phyloP scores from a whole-genome alignment of 2,797 vertebrate genomes.

The Aeoliscus strigatus region DNA sequence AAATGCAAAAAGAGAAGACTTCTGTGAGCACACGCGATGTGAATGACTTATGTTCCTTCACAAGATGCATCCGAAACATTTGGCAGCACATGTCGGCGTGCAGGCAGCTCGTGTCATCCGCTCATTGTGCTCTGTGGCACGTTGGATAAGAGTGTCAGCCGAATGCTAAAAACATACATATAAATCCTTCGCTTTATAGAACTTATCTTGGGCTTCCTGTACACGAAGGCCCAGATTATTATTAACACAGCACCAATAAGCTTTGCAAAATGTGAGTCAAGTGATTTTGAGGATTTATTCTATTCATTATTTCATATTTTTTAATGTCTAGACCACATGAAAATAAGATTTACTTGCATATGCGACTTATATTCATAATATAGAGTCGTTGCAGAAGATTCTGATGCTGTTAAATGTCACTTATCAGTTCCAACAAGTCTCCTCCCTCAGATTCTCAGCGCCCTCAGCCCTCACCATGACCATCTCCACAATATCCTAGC shows the following conservation, averaged over 20 bases:
- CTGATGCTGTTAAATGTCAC: too few species aligned
- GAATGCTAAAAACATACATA: conserved; percentile 6
- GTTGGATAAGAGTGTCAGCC: conserved; percentile 14
- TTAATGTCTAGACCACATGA: too few species aligned
- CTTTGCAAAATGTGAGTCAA: neutral
- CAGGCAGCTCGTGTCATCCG: conserved; percentile 21
- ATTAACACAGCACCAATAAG: neutral
- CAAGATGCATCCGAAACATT: conserved; percentile 17
- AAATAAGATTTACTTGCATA: too few species aligned
- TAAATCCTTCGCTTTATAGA: conserved; percentile 9
- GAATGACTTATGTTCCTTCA: conserved; percentile 24
- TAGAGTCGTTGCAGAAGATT: too few species aligned
- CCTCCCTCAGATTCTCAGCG: too few species aligned
- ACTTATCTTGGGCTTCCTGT: neutral
- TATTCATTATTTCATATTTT: too few species aligned
- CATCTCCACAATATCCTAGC: too few species aligned
- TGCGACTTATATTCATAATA: too few species aligned
- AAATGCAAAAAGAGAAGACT: conserved; percentile 38
- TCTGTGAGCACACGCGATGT: conserved; percentile 19
- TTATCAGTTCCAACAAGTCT: too few species aligned
- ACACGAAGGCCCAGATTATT: neutral
- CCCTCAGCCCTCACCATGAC: too few species aligned
- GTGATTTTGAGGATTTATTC: neutral
- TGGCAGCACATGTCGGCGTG: conserved; percentile 15
- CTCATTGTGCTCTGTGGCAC: conserved; percentile 18